phyloP scores from a whole-genome alignment of 2,888 invertebrate species.

The Deroplatys truncata region DNA sequence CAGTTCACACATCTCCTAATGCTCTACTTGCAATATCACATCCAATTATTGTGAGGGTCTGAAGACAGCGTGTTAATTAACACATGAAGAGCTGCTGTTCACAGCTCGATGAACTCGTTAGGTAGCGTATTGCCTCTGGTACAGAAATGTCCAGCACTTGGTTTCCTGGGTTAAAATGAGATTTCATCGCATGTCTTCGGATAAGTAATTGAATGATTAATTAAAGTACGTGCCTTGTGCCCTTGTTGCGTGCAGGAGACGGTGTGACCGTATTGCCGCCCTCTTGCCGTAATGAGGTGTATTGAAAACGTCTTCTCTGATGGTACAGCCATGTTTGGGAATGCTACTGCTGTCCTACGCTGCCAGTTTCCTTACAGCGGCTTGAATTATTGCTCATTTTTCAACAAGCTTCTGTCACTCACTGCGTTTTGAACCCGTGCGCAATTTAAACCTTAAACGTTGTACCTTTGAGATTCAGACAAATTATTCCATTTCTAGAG shows the following conservation, averaged over 20 bases:
- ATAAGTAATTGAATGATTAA: not conserved
- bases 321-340: not conserved
- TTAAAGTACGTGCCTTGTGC: not conserved
- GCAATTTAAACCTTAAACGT: too few species aligned
- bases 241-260: not conserved
- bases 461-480: too few species aligned
- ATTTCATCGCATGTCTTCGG: not conserved
- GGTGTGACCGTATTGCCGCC: not conserved
- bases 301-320: not conserved
- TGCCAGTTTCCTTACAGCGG: not conserved
- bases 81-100: not conserved
- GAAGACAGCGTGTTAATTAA: not conserved
- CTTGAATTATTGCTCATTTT: too few species aligned
- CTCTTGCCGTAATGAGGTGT: slow-evolving; percentile 1
- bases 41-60: not conserved
- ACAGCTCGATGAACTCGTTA: not conserved
- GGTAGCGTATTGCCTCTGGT: not conserved
- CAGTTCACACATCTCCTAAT: not conserved
- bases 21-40: not conserved
- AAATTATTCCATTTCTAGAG: too few species aligned
- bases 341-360: not conserved
- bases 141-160: not conserved
- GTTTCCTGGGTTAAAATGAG: not conserved
- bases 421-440: too few species aligned
- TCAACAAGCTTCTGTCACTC: too few species aligned